These are phyloP conservation scores for Malurus splendens DNA, from an alignment of 2,797 vertebrate species.

Conservation along the genomic window DNA sequence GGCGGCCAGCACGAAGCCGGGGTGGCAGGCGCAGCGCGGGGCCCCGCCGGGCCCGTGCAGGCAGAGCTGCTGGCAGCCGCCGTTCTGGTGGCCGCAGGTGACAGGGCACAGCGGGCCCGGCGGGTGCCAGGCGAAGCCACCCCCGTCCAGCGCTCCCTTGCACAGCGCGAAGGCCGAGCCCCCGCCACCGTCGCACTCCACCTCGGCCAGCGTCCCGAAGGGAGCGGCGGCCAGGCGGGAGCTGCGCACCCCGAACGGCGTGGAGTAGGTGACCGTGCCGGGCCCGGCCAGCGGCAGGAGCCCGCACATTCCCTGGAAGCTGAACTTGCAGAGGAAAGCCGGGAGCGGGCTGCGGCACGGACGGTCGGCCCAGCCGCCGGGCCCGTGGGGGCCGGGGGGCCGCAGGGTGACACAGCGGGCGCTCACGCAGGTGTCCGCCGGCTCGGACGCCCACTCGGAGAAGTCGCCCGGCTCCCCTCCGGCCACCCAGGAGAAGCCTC, in stretches of 20 bases:
- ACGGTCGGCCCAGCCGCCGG: constrained; percentile 47
- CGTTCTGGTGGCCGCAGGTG: constrained; percentile 57
- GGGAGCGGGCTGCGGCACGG: constrained; percentile 10
- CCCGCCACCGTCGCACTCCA: not conserved
- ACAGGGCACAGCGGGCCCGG: constrained; percentile 58
- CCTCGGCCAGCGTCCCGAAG: constrained; percentile 60
- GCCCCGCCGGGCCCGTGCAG: not conserved
- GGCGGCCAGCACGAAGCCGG: constrained; percentile 52
- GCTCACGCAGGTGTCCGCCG: constrained; percentile 53
- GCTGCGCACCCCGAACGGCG: constrained; percentile 63
- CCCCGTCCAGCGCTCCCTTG: not conserved
- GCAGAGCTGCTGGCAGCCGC: constrained; percentile 74
- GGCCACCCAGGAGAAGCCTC: constrained; percentile 67
- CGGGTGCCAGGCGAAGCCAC: constrained; percentile 57
- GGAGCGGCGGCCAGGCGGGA: constrained; percentile 59
- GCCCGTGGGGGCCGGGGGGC: not conserved
- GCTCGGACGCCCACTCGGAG: constrained; percentile 61
- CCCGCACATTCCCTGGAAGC: constrained; percentile 74
- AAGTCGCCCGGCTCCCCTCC: constrained; percentile 39
- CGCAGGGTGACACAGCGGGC: constrained; percentile 60
- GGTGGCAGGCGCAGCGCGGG: constrained; percentile 61
- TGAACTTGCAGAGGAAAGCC: constrained; percentile 76
- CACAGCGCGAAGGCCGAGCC: constrained; percentile 37
- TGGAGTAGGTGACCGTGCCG: constrained; percentile 55
- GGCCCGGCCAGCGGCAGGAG: constrained; percentile 59